A percentile compares a stretch with the other conserved stretches of the same genome.
Evolutionary conservation across 2,888 invertebrate genomes (phyloP).

Genomic region (Leptinotarsa tumamoca): DNA sequence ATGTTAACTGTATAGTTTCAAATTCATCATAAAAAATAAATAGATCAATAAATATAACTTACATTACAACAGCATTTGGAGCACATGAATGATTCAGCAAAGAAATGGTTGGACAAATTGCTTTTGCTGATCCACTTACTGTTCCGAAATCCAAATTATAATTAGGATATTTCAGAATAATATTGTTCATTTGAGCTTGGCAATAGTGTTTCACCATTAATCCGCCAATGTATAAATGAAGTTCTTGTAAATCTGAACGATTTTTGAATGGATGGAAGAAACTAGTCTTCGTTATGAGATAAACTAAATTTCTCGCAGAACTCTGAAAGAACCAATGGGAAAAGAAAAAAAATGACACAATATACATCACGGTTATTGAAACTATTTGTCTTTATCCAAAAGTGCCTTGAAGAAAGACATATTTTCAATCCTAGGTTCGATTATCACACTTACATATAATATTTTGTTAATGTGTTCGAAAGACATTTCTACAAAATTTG

Average conservation of each 20-base stretch:
- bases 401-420: too few species aligned
- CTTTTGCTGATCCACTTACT: slow-evolving; percentile 47
- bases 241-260: slow-evolving; percentile 33
- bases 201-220: slow-evolving; percentile 52
- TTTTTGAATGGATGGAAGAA: slow-evolving; percentile 47
- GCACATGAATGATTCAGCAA: slow-evolving; percentile 51
- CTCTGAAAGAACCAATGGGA: slow-evolving; percentile 42
- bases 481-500: slow-evolving; percentile 46
- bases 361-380: too few species aligned
- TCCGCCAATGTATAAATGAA: slow-evolving; percentile 51
- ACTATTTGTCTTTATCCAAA: too few species aligned
- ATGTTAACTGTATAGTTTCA: too few species aligned
- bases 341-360: neutral
- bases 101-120: slow-evolving; percentile 52
- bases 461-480: slow-evolving; percentile 44
- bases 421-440: too few species aligned
- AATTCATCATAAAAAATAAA: slow-evolving; percentile 1
- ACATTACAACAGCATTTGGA: slow-evolving; percentile 52
- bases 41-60: slow-evolving; percentile 38
- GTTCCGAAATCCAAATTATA: slow-evolving; percentile 40
- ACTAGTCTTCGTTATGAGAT: slow-evolving; percentile 47
- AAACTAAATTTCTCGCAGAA: slow-evolving; percentile 45
- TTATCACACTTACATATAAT: slow-evolving; percentile 47
- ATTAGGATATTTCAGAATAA: slow-evolving; percentile 47
- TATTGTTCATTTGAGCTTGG: slow-evolving; percentile 50